Evolutionary conservation across 1,140 invertebrate genomes (phyloP), one percentile per base, ranked within the genome.

Genomic region (Arion vulgaris): DNA sequence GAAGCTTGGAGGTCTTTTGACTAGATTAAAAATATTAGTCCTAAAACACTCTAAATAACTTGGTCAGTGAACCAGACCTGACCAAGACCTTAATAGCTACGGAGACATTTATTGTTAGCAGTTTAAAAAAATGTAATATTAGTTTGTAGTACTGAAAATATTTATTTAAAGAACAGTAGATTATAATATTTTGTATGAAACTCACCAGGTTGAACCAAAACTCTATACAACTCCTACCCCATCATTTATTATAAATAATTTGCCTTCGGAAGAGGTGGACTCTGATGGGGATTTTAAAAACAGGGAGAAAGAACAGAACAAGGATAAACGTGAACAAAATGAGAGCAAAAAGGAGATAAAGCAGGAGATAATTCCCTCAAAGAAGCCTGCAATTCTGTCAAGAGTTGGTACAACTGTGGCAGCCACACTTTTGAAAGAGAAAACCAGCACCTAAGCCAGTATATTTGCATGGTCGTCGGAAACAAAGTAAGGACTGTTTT

Each of bases 381-480:
- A 39, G 26, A 90, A 90, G 72, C 89, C 89, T 26, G 88, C 88
- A 34, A 90, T 90, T 39, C 62, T 89, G 36, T 66, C 78, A 41
- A 81, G 83, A n/a, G 81, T 86, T 53, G 89, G 89, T 41, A 89
- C 88, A 68, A 80, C 83, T 68, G 76, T 82, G n/a, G 82, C 74
- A 41, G 84, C 88, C 23, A 68, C 77, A 19, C 83, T 88, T 38
- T 76, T 45, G 83, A 88, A 73, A 87, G 89, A 80, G 85, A 41
- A 88, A 87, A 75, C 88, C 87, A 32, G 32, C 80, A 0, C 71
- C 86, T 32, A 87, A 85, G 74, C 78, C 84, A 4, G 80, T 85
- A 5, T 86, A 83, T 53, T 76, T 86, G 13, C 83, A 78, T 38
- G 74, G 74, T 49, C 36, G n/a, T 9, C 53, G 71, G 32, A 84